A percentile compares a stretch with the other conserved stretches of the same genome.
These are phyloP conservation scores for Lepus oiostolus DNA, from an alignment of 2,797 vertebrate species.

Conservation along the genomic window DNA sequence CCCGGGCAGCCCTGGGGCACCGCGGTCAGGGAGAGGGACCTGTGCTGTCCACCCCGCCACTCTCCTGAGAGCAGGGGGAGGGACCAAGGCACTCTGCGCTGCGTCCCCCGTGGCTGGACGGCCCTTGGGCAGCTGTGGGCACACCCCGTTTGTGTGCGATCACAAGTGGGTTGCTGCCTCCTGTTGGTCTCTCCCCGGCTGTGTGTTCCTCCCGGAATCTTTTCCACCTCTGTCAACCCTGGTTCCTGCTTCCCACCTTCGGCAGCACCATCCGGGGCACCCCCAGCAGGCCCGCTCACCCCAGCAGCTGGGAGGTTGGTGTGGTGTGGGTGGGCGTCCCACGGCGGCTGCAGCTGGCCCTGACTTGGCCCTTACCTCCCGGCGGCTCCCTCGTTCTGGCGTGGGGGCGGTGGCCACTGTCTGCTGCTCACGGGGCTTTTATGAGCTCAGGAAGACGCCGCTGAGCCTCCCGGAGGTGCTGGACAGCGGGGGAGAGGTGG, in stretches of 20 bases:
- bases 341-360: not conserved
- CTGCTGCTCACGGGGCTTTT: conserved; percentile 27
- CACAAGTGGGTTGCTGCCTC: not conserved
- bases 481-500: not conserved
- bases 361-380: not conserved
- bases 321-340: not conserved
- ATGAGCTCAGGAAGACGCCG: not conserved
- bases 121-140: not conserved
- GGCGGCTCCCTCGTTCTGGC: not conserved
- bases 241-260: not conserved
- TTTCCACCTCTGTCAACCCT: not conserved
- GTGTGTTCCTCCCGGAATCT: not conserved
- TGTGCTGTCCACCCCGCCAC: not conserved
- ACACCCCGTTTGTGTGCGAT: not conserved
- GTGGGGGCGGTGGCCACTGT: not conserved
- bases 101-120: not conserved
- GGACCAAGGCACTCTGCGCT: not conserved
- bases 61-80: not conserved
- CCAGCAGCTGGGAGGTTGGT: not conserved
- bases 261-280: not conserved
- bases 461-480: conserved; percentile 43
- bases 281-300: not conserved
- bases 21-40: not conserved
- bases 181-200: not conserved
- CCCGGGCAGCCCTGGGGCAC: too few species aligned